Conservation (phyloP, 2,113 vertebrate genomes). For the Climacteris rufus region DNA sequence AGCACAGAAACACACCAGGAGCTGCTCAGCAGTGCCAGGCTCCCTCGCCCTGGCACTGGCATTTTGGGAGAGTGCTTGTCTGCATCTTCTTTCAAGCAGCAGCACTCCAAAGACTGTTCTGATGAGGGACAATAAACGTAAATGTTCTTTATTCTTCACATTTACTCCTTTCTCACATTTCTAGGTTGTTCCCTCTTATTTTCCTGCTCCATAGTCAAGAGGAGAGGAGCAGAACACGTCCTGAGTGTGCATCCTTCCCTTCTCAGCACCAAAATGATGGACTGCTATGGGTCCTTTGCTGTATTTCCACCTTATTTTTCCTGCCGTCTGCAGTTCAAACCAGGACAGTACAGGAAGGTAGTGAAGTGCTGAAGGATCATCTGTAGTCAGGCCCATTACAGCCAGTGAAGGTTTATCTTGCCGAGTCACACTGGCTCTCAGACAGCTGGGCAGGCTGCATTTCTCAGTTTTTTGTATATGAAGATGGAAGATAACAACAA, state of each 20-base stretch:
- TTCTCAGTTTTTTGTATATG: slow-evolving; percentile 22
- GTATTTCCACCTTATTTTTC: background rate
- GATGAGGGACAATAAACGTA: background rate
- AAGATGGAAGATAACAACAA: slow-evolving; percentile 35
- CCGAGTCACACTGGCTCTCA: background rate
- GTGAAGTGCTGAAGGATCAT: background rate
- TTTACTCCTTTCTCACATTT: background rate
- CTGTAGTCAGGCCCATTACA: slow-evolving; percentile 14
- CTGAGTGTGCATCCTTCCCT: background rate
- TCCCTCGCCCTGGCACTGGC: background rate
- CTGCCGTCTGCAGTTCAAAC: background rate
- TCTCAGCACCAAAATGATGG: background rate
- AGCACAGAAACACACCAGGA: background rate
- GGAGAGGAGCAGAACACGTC: background rate
- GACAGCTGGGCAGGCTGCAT: slow-evolving; percentile 3
- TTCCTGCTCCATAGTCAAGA: background rate
- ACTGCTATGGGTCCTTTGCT: background rate
- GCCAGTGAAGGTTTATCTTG: slow-evolving; percentile 20
- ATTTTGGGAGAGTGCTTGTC: background rate
- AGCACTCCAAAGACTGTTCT: background rate
- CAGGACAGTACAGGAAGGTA: background rate
- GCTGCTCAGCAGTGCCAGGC: background rate
- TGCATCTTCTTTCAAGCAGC: background rate
- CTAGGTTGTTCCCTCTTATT: background rate
- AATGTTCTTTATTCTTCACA: background rate